Conservation (phyloP, 2,113 vertebrate genomes). For the Cyprinodon tularosa region DNA sequence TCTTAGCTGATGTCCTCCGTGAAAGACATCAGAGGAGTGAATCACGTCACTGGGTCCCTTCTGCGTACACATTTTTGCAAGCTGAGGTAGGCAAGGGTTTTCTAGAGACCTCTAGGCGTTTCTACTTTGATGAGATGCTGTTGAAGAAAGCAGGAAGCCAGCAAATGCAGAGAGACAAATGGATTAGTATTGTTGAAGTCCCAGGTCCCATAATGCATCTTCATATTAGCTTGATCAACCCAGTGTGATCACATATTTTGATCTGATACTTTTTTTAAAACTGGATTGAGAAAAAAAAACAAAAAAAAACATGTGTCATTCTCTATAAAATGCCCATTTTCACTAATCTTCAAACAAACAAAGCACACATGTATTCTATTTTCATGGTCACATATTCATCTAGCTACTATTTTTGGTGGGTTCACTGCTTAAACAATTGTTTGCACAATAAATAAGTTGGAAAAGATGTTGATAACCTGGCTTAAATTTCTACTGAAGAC, state of each 20-base stretch:
- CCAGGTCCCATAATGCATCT: background rate
- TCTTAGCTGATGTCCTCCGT: constrained; percentile 77
- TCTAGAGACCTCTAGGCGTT: constrained; percentile 69
- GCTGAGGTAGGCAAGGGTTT: constrained; percentile 67
- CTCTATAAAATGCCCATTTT: constrained; percentile 18
- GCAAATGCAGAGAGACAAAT: constrained; percentile 41
- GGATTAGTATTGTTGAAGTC: constrained; percentile 36
- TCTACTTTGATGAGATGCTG: constrained; percentile 70
- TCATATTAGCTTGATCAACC: constrained; percentile 3
- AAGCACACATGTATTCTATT: constrained; percentile 14
- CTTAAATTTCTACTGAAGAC: background rate
- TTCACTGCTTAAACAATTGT: background rate
- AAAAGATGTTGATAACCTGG: background rate
- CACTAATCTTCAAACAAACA: constrained; percentile 18
- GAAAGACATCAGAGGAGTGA: constrained; percentile 71
- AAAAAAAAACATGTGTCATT: constrained; percentile 37
- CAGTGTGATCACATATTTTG: constrained; percentile 28
- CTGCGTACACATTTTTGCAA: constrained; percentile 70
- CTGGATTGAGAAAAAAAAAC: constrained; percentile 52
- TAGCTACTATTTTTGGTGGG: constrained; percentile 1
- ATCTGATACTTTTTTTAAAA: constrained; percentile 58
- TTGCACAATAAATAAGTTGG: background rate
- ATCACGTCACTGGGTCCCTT: constrained; percentile 63
- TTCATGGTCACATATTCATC: constrained; percentile 2
- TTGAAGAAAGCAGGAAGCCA: constrained; percentile 58